A percentile compares a stretch with the other conserved stretches of the same genome.
phyloP scores from a whole-genome alignment of 2,113 vertebrate genomes.

The Semnornis frantzii region DNA sequence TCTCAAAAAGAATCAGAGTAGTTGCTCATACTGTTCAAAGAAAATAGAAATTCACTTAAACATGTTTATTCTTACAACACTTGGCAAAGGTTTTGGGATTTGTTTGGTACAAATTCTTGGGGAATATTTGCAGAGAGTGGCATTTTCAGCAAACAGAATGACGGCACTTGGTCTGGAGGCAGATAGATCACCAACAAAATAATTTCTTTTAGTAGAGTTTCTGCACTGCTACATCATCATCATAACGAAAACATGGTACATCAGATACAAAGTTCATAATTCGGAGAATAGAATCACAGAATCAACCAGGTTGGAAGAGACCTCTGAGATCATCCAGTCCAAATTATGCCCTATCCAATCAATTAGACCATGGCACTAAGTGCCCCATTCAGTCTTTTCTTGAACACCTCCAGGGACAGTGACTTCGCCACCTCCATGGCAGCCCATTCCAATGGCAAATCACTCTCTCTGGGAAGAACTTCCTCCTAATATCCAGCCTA shows the following conservation, averaged over 20 bases:
- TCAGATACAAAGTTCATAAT: background rate
- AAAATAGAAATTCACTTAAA: background rate
- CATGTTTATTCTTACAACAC: background rate
- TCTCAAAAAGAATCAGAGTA: conserved; percentile 1
- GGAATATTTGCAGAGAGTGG: background rate
- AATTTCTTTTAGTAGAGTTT: background rate
- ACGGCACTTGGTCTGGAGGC: background rate
- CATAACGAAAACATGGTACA: background rate
- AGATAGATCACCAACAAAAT: background rate
- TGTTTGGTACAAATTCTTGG: background rate
- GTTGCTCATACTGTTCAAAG: background rate
- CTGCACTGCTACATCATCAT: background rate
- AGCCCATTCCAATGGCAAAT: too few species aligned
- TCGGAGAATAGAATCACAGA: background rate
- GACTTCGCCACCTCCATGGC: too few species aligned
- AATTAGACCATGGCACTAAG: too few species aligned
- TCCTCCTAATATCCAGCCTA: too few species aligned
- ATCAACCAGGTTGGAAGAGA: too few species aligned
- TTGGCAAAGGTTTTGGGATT: rapidly evolving
- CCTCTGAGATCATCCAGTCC: too few species aligned
- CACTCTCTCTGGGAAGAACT: too few species aligned
- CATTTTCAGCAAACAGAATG: background rate
- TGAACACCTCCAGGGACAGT: too few species aligned
- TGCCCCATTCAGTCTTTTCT: too few species aligned
- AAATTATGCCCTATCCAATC: too few species aligned